A percentile compares a stretch with the other conserved stretches of the same genome.
phyloP scores from a whole-genome alignment of 2,113 vertebrate species.

The Xyliphius kryptos region DNA sequence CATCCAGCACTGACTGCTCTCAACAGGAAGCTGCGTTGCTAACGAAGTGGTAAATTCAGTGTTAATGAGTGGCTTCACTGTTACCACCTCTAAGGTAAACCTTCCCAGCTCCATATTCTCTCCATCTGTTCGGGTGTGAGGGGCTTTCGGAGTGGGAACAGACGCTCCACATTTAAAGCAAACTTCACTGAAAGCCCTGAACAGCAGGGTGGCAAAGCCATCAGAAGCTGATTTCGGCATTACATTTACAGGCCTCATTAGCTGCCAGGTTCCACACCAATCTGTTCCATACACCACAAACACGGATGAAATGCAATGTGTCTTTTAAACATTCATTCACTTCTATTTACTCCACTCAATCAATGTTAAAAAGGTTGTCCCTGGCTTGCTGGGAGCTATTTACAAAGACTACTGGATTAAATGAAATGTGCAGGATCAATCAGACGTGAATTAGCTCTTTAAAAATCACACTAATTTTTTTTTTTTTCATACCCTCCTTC shows the following conservation, averaged over 20 bases:
- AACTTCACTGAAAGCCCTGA: too few species aligned
- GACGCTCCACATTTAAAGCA: slow-evolving; percentile 84
- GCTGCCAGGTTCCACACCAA: slow-evolving; percentile 51
- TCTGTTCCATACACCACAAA: slow-evolving; percentile 51
- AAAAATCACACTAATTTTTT: too few species aligned
- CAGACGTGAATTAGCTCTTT: slow-evolving; percentile 42
- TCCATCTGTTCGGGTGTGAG: slow-evolving; percentile 97
- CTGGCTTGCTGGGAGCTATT: slow-evolving; percentile 67
- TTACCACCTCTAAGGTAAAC: slow-evolving; percentile 97
- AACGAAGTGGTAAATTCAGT: slow-evolving; percentile 99
- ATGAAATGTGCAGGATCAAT: slow-evolving; percentile 60
- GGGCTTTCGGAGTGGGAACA: slow-evolving; percentile 79
- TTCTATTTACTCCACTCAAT: too few species aligned
- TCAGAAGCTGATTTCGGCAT: slow-evolving; percentile 64
- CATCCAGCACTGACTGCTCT: slow-evolving; percentile 79
- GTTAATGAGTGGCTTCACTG: slow-evolving; percentile 99
- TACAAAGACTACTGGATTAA: slow-evolving; percentile 63
- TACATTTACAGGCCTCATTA: slow-evolving; percentile 75
- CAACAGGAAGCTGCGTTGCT: slow-evolving; percentile 94
- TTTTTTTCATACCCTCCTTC: too few species aligned
- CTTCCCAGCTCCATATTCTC: slow-evolving; percentile 81
- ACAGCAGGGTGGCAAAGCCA: slow-evolving; percentile 80
- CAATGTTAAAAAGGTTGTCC: slow-evolving; percentile 61
- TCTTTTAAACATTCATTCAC: slow-evolving; percentile 25
- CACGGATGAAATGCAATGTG: slow-evolving; percentile 44